phyloP scores from a whole-genome alignment of 2,113 vertebrate species.

The Xiphophorus couchianus region DNA sequence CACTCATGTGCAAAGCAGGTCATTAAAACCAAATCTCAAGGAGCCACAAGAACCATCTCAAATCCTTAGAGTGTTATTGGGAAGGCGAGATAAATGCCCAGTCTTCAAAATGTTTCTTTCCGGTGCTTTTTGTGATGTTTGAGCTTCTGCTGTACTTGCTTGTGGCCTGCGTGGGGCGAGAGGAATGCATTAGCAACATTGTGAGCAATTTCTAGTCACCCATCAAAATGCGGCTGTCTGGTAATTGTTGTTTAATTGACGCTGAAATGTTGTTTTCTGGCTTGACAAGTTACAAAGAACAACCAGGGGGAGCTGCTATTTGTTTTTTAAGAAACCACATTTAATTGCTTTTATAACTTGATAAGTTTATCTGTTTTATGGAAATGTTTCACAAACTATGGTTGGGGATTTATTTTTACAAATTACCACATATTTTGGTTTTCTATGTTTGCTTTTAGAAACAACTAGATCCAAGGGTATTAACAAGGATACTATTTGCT shows the following conservation, averaged over 20 bases:
- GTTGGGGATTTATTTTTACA: not conserved
- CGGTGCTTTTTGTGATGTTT: slow-evolving; percentile 20
- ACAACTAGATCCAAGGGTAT: not conserved
- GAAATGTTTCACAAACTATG: not conserved
- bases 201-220: slow-evolving; percentile 55
- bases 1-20: slow-evolving; percentile 63
- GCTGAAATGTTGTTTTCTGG: slow-evolving; percentile 74
- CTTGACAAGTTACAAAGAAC: slow-evolving; percentile 54
- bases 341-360: not conserved
- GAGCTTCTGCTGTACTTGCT: slow-evolving; percentile 20
- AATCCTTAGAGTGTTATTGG: slow-evolving; percentile 73
- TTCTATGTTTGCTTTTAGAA: not conserved
- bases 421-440: not conserved
- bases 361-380: not conserved
- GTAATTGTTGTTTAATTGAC: slow-evolving; percentile 77
- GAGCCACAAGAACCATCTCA: slow-evolving; percentile 68
- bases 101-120: slow-evolving; percentile 8
- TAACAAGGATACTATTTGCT: not conserved
- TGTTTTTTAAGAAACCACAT: slow-evolving; percentile 3
- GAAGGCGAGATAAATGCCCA: slow-evolving; percentile 14
- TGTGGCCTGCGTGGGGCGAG: slow-evolving; percentile 31
- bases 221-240: slow-evolving; percentile 55
- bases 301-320: slow-evolving; percentile 3
- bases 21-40: slow-evolving; percentile 64
- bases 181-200: slow-evolving; percentile 37